A percentile compares a stretch with the other conserved stretches of the same genome.
These are phyloP conservation scores for Lepisosteus osseus DNA, from an alignment of 2,113 vertebrate species.

Conservation along the genomic window DNA sequence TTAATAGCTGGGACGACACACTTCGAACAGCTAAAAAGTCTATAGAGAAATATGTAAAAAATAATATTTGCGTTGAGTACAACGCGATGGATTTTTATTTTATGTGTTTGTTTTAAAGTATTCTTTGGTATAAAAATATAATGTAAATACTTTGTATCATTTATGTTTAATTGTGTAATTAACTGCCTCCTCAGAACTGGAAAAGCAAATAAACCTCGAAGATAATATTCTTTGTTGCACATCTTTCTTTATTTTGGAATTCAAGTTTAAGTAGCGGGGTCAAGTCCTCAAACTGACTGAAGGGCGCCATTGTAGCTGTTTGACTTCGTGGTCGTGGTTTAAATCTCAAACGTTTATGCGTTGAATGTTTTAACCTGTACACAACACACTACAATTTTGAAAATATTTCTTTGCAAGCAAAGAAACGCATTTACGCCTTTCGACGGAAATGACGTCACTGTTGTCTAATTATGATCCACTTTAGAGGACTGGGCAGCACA, in stretches of 20 bases:
- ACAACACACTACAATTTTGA: too few species aligned
- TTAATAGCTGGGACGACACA: slow-evolving; percentile 69
- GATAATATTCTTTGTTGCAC: slow-evolving; percentile 55
- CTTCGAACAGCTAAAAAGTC: slow-evolving; percentile 65
- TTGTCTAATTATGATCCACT: too few species aligned
- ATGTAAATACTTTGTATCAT: slow-evolving; percentile 78
- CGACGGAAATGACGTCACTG: slow-evolving; percentile 33
- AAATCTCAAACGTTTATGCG: too few species aligned
- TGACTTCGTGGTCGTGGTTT: too few species aligned
- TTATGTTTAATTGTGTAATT: slow-evolving; percentile 74
- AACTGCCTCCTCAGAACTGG: slow-evolving; percentile 69
- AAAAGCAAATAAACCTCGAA: slow-evolving; percentile 73
- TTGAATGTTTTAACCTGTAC: too few species aligned
- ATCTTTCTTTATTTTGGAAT: slow-evolving; percentile 22
- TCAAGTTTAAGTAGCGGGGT: neutral
- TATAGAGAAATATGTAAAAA: slow-evolving; percentile 72
- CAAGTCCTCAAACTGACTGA: too few species aligned
- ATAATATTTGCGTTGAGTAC: slow-evolving; percentile 63
- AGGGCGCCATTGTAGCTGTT: too few species aligned
- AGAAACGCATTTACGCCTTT: too few species aligned
- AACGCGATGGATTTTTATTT: slow-evolving; percentile 74
- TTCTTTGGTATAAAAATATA: slow-evolving; percentile 65
- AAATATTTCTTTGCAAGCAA: too few species aligned
- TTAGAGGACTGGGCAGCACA: too few species aligned
- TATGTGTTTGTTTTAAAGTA: slow-evolving; percentile 63